A percentile compares a stretch with the other conserved stretches of the same genome.
phyloP scores from a whole-genome alignment of 2,113 vertebrate species.

The Mus spicilegus region DNA sequence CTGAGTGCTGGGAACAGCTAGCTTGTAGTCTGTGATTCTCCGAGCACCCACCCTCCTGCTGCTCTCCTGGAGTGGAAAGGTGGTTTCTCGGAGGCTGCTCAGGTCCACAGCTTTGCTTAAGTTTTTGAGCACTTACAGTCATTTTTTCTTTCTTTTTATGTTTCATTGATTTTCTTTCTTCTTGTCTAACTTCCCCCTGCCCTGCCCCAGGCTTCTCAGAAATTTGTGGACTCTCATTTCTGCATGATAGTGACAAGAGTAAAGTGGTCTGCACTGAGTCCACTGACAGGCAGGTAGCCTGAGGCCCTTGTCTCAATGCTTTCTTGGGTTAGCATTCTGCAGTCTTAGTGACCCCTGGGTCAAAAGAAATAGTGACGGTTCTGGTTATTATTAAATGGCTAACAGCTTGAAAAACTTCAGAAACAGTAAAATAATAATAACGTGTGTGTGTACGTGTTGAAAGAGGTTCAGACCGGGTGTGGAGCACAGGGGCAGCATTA shows the following conservation, averaged over 20 bases:
- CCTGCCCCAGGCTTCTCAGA: neutral
- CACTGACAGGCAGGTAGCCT: neutral
- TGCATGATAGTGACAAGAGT: neutral
- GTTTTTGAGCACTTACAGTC: neutral
- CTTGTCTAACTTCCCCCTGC: neutral
- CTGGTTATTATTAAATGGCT: neutral
- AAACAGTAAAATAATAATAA: neutral
- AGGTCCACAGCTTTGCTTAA: neutral
- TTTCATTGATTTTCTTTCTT: neutral
- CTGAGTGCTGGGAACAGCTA: neutral
- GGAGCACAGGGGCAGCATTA: neutral
- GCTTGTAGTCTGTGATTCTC: neutral
- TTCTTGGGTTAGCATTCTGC: neutral
- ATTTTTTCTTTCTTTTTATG: neutral
- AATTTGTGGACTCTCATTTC: constrained; percentile 1
- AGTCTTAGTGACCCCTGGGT: neutral
- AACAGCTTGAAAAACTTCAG: neutral
- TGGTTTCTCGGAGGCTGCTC: neutral
- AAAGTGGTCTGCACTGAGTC: neutral
- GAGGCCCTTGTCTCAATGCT: neutral
- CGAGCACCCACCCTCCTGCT: neutral
- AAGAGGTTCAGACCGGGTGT: neutral
- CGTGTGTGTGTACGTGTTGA: neutral
- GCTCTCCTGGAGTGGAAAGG: neutral
- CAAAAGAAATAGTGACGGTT: neutral